phyloP scores from a whole-genome alignment of 2,797 vertebrate species.

The Gallinago stenura region DNA sequence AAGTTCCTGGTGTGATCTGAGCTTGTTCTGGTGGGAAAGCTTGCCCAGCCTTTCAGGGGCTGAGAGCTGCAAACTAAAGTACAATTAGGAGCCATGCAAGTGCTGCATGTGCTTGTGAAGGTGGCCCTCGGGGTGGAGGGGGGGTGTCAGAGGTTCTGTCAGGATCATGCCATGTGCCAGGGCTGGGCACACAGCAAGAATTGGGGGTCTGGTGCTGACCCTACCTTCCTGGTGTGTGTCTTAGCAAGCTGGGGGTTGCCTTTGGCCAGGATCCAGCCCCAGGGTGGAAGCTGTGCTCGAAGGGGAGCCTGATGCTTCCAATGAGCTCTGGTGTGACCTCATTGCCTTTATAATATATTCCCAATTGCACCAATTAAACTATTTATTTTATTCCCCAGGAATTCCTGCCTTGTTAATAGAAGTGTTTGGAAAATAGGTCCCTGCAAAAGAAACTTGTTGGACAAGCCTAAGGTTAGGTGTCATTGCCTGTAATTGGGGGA shows the following conservation, averaged over 20 bases:
- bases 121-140: accelerated
- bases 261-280: background rate
- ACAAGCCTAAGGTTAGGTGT: background rate
- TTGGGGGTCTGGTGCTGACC: background rate
- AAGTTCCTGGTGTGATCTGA: background rate
- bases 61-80: background rate
- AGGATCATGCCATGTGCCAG: accelerated
- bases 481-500: background rate
- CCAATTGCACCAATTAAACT: no score
- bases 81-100: background rate
- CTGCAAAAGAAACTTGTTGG: background rate
- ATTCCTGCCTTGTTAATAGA: background rate
- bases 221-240: background rate
- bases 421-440: background rate
- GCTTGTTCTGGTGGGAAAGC: background rate
- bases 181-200: background rate
- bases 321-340: background rate
- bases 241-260: background rate
- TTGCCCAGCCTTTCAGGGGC: background rate
- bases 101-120: accelerated
- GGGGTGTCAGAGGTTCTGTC: background rate
- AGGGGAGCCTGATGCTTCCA: accelerated
- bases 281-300: background rate
- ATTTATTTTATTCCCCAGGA: background rate
- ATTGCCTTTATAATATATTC: background rate